These are phyloP conservation scores for Harlomillsia oculata DNA, from an alignment of 1,140 invertebrate genomes.

Conservation along the genomic window DNA sequence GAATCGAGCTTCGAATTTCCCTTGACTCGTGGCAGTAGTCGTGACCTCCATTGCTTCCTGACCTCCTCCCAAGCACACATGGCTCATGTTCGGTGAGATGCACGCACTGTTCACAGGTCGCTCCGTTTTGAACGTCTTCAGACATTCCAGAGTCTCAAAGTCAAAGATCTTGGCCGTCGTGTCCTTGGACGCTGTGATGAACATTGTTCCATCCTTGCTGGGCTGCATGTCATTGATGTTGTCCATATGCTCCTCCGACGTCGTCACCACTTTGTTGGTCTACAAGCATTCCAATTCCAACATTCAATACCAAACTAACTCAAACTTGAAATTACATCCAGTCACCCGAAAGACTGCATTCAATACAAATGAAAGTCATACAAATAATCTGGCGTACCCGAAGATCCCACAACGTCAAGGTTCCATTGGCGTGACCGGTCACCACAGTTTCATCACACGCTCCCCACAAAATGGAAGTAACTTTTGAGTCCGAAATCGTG, in stretches of 20 bases:
- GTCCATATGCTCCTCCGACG: slow-evolving; percentile 66
- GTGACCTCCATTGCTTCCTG: slow-evolving; percentile 99
- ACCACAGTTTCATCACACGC: slow-evolving; percentile 81
- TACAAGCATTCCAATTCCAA: slow-evolving; percentile 40
- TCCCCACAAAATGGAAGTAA: slow-evolving; percentile 87
- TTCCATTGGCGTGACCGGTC: slow-evolving; percentile 89
- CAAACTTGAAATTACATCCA: background rate
- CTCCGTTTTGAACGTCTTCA: slow-evolving; percentile 95
- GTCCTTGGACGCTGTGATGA: slow-evolving; percentile 92
- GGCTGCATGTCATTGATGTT: slow-evolving; percentile 94
- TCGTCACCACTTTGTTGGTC: slow-evolving; percentile 68
- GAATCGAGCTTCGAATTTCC: slow-evolving; percentile 97
- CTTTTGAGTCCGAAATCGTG: slow-evolving; percentile 52
- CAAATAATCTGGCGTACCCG: slow-evolving; percentile 47
- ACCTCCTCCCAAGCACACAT: slow-evolving; percentile 91
- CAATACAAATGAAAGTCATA: slow-evolving; percentile 19
- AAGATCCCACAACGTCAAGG: slow-evolving; percentile 82
- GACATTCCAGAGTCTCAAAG: slow-evolving; percentile 63
- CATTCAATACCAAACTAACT: background rate
- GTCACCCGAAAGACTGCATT: background rate
- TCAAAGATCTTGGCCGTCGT: slow-evolving; percentile 90
- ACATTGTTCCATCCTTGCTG: slow-evolving; percentile 86
- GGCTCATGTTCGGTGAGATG: slow-evolving; percentile 85
- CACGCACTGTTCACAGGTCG: slow-evolving; percentile 92
- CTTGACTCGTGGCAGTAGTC: slow-evolving; percentile 84